A percentile compares a stretch with the other conserved stretches of the same genome.
phyloP scores from a whole-genome alignment of 2,113 vertebrate species.

The Proteles cristata region DNA sequence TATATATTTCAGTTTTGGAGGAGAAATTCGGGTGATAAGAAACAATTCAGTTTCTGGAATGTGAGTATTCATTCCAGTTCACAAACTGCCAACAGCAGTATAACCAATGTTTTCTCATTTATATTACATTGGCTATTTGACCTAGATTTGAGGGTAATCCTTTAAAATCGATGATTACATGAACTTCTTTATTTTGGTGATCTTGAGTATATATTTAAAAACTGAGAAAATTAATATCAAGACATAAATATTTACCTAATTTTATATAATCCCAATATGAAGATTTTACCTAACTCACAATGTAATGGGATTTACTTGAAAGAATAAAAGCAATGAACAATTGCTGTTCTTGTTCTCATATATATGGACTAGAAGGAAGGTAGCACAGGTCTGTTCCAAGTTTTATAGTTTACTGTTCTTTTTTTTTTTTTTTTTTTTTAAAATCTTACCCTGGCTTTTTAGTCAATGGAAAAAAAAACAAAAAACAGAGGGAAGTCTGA shows the following conservation, averaged over 20 bases:
- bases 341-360: conserved; percentile 53
- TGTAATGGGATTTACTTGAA: conserved; percentile 57
- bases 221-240: background rate
- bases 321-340: conserved; percentile 28
- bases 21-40: conserved; percentile 78
- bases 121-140: conserved; percentile 72
- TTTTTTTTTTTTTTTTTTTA: background rate
- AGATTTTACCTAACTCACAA: conserved; percentile 56
- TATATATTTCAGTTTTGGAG: conserved; percentile 80
- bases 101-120: conserved; percentile 70
- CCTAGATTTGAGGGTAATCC: conserved; percentile 51
- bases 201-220: background rate
- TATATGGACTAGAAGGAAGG: conserved; percentile 63
- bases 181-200: conserved; percentile 46
- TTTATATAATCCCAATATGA: conserved; percentile 69
- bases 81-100: conserved; percentile 75
- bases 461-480: conserved; percentile 53
- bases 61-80: conserved; percentile 76
- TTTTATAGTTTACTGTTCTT: conserved; percentile 68
- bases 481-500: background rate
- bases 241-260: conserved; percentile 46
- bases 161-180: conserved; percentile 47
- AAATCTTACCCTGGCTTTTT: conserved; percentile 57
- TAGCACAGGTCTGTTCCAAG: conserved; percentile 49
- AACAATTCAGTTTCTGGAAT: conserved; percentile 77